Base-by-base conservation (phyloP, 1,140 invertebrate genomes). In the Probaryconus sp. region DNA sequence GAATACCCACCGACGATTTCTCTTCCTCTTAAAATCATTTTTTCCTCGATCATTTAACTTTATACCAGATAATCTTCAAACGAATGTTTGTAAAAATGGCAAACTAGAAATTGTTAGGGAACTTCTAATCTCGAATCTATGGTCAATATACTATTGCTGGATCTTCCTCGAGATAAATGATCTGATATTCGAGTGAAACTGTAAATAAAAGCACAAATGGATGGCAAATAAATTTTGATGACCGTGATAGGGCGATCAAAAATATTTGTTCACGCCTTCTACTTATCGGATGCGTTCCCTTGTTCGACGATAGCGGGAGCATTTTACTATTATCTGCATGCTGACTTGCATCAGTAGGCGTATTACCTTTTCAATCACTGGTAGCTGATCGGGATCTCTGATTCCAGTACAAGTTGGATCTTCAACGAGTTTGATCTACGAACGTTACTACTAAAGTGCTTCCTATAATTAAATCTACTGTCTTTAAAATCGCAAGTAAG, bases 401-500 rank as follows among this genome's bases (percentile, higher is more conserved):
- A 56, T 63, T 18, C 42, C 1, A 33, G 56, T 18, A 55, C 47
- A 38, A 70, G n/a, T n/a, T n/a, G n/a, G 61, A 70, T 55, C 48
- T 31, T 38, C 48, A 24, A 70, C 67, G 61, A 61, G 56, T 63
- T 48, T 42, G 67, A 70, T 70, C 67, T 70, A 70, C 63, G 56
- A 70, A 50, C 56, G 56, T 31, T 20, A 42, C 56, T 70, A 70
- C 67, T 70, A 70, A 70, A 70, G 56, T 63, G 67, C 67, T 70
- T 70, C 56, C 50, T 61, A 55, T 70, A 70, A 70, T 70, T 70
- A 61, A 70, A 70, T 61, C 48, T 48, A 70, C 67, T 70, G 67
- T 70, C 67, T 70, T 63, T 70, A 63, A 63, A 70, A 63, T 70
- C 67, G 67, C n/a, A n/a, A n/a, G n/a, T n/a, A n/a, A n/a, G n/a